phyloP scores from a whole-genome alignment of 2,888 invertebrate species.

The Ashinkailepas kermadecensis region DNA sequence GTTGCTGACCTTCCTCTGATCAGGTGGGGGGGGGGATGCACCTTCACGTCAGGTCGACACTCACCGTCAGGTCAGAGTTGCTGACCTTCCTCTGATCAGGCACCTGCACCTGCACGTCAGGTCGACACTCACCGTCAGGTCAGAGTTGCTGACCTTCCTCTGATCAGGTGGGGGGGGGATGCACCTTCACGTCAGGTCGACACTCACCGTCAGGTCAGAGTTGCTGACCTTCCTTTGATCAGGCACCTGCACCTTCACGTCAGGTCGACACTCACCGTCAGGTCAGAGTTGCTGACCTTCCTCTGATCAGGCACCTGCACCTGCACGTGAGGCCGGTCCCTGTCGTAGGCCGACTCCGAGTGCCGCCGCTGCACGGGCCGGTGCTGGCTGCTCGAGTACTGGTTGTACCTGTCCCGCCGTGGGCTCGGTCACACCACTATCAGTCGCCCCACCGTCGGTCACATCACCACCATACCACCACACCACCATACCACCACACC shows the following conservation, averaged over 20 bases:
- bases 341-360: slow-evolving; percentile 11
- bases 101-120: no score
- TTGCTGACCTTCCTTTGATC: slow-evolving; percentile 3
- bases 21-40: background rate
- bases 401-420: slow-evolving; percentile 36
- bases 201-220: background rate
- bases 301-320: background rate
- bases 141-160: slow-evolving; percentile 3
- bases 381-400: slow-evolving; percentile 36
- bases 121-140: background rate
- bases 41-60: background rate
- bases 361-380: slow-evolving; percentile 37
- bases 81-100: background rate
- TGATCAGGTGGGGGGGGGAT: background rate
- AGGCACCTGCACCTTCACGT: no score
- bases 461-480: no score
- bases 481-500: no score
- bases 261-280: background rate
- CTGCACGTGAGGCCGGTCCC: background rate
- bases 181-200: no score
- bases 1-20: slow-evolving; percentile 6
- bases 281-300: background rate
- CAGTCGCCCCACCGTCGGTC: no score
- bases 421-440: no score
- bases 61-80: slow-evolving; percentile 13